These are phyloP conservation scores for Macrosiphum euphorbiae DNA, from an alignment of 2,888 invertebrate species.

Conservation along the genomic window DNA sequence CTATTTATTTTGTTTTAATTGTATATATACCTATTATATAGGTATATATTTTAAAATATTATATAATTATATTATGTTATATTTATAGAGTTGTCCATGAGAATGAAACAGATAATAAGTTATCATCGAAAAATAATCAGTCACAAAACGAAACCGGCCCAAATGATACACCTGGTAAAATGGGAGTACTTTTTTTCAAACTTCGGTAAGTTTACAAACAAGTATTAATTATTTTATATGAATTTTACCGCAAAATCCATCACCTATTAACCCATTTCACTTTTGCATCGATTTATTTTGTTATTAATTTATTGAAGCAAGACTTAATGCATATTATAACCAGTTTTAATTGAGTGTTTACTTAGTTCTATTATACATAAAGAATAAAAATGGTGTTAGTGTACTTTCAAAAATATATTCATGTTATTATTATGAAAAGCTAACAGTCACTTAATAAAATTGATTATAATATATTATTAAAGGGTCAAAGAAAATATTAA, in stretches of 20 bases:
- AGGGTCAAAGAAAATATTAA: neutral
- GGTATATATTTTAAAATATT: neutral
- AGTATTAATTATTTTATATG: neutral
- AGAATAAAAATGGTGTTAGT: neutral
- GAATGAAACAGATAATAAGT: constrained; percentile 58
- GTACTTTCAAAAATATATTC: neutral
- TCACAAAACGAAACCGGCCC: constrained; percentile 69
- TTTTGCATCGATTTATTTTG: neutral
- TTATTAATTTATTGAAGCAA: constrained; percentile 19
- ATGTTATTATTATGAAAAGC: neutral
- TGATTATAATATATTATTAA: neutral
- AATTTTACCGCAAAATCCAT: neutral
- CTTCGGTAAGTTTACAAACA: constrained; percentile 75
- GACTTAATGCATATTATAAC: neutral
- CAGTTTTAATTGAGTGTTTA: neutral
- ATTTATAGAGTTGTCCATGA: constrained; percentile 50
- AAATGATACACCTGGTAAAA: constrained; percentile 74
- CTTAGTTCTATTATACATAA: neutral
- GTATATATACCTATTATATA: too few relatives aligned
- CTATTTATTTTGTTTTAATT: neutral
- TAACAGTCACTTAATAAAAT: neutral
- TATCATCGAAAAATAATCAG: constrained; percentile 51
- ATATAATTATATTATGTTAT: neutral
- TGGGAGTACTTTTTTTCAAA: constrained; percentile 92
- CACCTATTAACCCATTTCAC: neutral